These are phyloP conservation scores for Intellagama lesueurii DNA, from an alignment of 2,797 vertebrate species.

Conservation along the genomic window DNA sequence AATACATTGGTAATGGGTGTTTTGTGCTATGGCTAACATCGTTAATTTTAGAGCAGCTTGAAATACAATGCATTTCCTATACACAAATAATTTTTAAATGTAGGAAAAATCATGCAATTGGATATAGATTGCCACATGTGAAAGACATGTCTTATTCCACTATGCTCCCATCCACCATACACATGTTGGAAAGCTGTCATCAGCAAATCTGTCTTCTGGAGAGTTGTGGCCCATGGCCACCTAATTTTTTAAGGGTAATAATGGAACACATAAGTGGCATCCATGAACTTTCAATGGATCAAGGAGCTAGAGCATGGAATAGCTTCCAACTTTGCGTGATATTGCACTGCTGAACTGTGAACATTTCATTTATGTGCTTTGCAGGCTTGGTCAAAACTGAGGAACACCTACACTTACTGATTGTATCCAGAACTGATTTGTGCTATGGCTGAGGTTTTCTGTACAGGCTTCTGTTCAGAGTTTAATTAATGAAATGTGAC, in stretches of 20 bases:
- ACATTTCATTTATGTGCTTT: conserved; percentile 66
- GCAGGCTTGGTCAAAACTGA: conserved; percentile 67
- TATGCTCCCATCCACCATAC: background rate
- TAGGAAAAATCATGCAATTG: background rate
- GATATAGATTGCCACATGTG: background rate
- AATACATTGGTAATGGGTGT: conserved; percentile 63
- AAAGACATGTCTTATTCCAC: conserved; percentile 4
- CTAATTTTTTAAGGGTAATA: conserved; percentile 39
- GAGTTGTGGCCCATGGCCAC: background rate
- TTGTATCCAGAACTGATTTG: conserved; percentile 59
- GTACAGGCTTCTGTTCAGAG: conserved; percentile 55
- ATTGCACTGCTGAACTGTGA: conserved; percentile 57
- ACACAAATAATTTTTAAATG: background rate
- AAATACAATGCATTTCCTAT: background rate
- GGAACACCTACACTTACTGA: conserved; percentile 67
- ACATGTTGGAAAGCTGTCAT: background rate
- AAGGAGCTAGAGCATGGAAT: background rate
- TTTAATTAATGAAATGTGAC: conserved; percentile 51
- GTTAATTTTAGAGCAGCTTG: conserved; percentile 37
- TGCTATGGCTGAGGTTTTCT: conserved; percentile 58
- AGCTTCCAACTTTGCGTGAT: conserved; percentile 54
- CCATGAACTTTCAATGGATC: conserved; percentile 31
- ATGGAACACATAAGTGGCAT: conserved; percentile 20
- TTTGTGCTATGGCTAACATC: conserved; percentile 42
- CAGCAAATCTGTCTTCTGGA: background rate